phyloP scores from a whole-genome alignment of 92 coral and sea anemone genomes.

The Porites lobata region DNA sequence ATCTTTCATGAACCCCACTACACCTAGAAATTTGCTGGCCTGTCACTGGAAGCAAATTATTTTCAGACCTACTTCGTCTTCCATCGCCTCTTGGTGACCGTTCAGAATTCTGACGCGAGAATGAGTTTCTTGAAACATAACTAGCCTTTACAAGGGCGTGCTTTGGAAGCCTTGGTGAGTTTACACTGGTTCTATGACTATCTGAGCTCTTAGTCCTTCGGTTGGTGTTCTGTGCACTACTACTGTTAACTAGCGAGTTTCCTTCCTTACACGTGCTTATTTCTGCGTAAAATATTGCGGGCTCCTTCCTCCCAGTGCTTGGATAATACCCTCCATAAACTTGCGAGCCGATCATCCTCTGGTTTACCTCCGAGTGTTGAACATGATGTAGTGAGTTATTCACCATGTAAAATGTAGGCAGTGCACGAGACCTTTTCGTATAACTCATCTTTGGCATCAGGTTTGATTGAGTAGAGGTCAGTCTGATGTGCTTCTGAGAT shows the following conservation, averaged over 20 bases:
- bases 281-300: slow-evolving; percentile 55
- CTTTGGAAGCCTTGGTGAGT: not conserved
- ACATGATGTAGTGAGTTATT: slow-evolving; percentile 32
- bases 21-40: slow-evolving; percentile 33
- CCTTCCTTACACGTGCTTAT: slow-evolving; percentile 23
- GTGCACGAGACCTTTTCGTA: slow-evolving; percentile 64
- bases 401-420: slow-evolving; percentile 39
- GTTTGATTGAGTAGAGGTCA: slow-evolving; percentile 17
- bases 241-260: not conserved
- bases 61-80: not conserved
- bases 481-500: slow-evolving; percentile 4
- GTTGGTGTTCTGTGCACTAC: not conserved
- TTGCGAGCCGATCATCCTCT: slow-evolving; percentile 40
- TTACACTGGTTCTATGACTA: not conserved
- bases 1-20: slow-evolving; percentile 25
- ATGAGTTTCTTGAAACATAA: slow-evolving; percentile 15
- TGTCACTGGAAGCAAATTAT: slow-evolving; percentile 25
- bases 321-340: slow-evolving; percentile 68
- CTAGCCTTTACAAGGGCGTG: slow-evolving; percentile 24
- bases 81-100: not conserved
- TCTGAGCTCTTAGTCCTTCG: not conserved
- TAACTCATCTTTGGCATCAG: slow-evolving; percentile 75
- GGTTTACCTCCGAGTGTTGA: not conserved
- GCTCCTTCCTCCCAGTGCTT: slow-evolving; percentile 38
- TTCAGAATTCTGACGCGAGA: slow-evolving; percentile 13